phyloP scores from a whole-genome alignment of 2,113 vertebrate genomes.

The Lethenteron camtschaticum region DNA sequence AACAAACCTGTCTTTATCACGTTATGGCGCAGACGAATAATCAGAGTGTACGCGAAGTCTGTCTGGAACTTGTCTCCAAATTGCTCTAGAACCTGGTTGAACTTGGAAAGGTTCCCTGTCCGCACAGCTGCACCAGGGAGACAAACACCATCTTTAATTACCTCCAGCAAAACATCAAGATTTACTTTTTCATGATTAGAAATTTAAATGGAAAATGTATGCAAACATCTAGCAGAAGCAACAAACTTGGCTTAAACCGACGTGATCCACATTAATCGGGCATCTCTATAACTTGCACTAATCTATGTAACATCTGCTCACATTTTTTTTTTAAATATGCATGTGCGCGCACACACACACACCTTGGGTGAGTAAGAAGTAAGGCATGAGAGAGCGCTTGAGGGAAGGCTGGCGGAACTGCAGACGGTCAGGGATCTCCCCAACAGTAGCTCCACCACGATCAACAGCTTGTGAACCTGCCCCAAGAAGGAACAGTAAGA shows the following conservation, averaged over 20 bases:
- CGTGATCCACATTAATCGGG: too few species aligned
- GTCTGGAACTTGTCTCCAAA: constrained; percentile 94
- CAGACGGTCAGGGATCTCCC: constrained; percentile 84
- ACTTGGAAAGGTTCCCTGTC: constrained; percentile 78
- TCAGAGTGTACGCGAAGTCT: constrained; percentile 84
- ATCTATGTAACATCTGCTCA: too few species aligned
- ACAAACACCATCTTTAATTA: not conserved
- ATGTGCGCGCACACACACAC: constrained; percentile 6
- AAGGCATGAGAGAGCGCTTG: constrained; percentile 85
- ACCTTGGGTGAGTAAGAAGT: constrained; percentile 96
- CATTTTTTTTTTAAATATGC: too few species aligned
- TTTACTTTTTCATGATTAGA: not conserved
- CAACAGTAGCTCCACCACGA: constrained; percentile 74
- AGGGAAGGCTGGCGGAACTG: constrained; percentile 91
- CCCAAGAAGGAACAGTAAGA: not conserved
- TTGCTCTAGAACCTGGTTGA: constrained; percentile 82
- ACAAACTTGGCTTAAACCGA: not conserved
- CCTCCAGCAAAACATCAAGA: too few species aligned
- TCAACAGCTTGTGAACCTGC: constrained; percentile 85
- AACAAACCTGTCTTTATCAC: constrained; percentile 82
- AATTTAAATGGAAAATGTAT: not conserved
- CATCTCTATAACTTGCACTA: too few species aligned
- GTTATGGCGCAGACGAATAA: constrained; percentile 87
- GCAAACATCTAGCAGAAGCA: not conserved
- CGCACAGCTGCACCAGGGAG: constrained; percentile 42